A percentile compares a stretch with the other conserved stretches of the same genome.
Evolutionary conservation across 2,797 vertebrate genomes (phyloP).

Genomic region (Delichon dasypus): DNA sequence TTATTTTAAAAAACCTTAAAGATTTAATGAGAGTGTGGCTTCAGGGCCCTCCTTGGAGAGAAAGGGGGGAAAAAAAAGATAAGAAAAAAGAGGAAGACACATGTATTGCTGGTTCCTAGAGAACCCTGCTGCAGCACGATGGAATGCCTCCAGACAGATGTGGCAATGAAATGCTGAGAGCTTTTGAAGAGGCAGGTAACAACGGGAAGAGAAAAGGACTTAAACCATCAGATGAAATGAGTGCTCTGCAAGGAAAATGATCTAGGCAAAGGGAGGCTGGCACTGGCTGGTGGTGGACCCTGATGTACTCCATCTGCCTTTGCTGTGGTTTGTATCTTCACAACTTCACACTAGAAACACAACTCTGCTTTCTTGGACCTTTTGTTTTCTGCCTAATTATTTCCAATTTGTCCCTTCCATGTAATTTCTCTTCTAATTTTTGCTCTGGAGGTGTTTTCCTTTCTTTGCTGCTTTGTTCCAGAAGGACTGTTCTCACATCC

Average conservation of each 20-base stretch:
- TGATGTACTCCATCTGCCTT: accelerated
- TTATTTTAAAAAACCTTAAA: conserved; percentile 61
- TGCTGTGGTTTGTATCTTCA: not conserved
- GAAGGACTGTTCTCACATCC: not conserved
- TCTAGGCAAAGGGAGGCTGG: not conserved
- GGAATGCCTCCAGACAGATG: conserved; percentile 24
- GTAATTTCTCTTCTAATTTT: not conserved
- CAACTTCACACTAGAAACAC: not conserved
- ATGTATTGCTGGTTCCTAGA: not conserved
- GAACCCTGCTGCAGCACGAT: conserved; percentile 51
- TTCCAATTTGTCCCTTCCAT: not conserved
- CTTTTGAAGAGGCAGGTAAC: conserved; percentile 45
- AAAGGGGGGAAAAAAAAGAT: not conserved
- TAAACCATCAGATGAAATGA: conserved; percentile 32
- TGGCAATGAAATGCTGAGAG: conserved; percentile 42
- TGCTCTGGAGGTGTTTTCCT: not conserved
- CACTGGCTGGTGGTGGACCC: not conserved
- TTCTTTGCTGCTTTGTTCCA: not conserved
- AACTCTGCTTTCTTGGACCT: not conserved
- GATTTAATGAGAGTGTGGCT: conserved; percentile 70
- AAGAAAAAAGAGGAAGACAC: not conserved
- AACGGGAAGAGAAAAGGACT: conserved; percentile 9
- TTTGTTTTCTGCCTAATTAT: not conserved
- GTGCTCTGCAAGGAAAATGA: conserved; percentile 49
- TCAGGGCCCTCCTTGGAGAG: conserved; percentile 48